Base-by-base conservation (phyloP, 2,888 invertebrate species). In the Prenolepis imparis region DNA sequence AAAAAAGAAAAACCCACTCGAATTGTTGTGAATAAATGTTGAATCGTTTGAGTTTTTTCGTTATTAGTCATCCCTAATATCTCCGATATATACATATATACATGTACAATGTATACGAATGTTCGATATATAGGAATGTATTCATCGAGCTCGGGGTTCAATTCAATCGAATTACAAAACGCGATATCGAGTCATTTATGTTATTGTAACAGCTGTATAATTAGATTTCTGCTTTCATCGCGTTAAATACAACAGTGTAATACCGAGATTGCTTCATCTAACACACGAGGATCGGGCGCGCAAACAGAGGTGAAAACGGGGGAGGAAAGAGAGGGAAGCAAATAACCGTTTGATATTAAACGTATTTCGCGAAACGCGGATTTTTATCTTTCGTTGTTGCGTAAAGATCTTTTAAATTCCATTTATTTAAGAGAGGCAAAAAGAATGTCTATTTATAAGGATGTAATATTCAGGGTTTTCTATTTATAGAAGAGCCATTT, bases 151-250 rank as follows among this genome's bases (percentile, higher is more conserved):
- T 18, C 36, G 36, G 36, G 5, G 36, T 70, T 36, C 8, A 52
- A n/a, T 52, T 52, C 52, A 52, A 52, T 21, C 18, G 12, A 52
- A 61, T 73, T 61, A 18, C 39, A 41, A 63, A 41, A 73, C 28
- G n/a, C 8, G 41, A 12, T 61, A 52, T 41, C 57, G 72, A 68
- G 9, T 32, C 4, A 3, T 61, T n/a, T 61, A 9, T 2, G 9
- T 44, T 61, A 41, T 63, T 28, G 44, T 44, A 32, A 74, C 44
- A 15, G n/a, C 28, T 44, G 61, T 41, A 32, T 74, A 63, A 63
- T 63, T 74, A 74, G 44, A 61, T 73, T 44, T 61, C 73, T 61
- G 61, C 59, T 73, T 73, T 59, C 12, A 18, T 55, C 36, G 24
- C 6, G 41, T 59, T 73, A 73, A 73, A 73, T 61, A 15, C 12